Evolutionary conservation across 1,140 invertebrate genomes (phyloP), one percentile per base, ranked within the genome.

Genomic region (Drosophila busckii): DNA sequence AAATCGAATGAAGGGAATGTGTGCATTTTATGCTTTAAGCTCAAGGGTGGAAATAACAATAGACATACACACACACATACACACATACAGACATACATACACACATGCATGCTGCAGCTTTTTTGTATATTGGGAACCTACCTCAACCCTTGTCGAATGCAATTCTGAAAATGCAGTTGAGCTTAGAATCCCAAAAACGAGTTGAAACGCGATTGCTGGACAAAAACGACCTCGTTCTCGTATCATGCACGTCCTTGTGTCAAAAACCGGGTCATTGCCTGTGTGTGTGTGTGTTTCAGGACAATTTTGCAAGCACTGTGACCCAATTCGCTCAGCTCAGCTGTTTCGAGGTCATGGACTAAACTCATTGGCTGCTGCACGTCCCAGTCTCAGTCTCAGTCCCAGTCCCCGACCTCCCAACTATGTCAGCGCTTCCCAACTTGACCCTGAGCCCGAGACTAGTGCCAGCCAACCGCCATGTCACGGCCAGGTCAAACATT

Each of bases 91-190:
- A 48, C 4, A 37, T 20, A 22, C n/a, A 20, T 4, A 37, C 13
- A 37, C 7, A 9, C 3, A 22, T 3, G n/a, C 13, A 2, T 25
- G 35, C 22, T 66, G 61, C 50, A 49, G 25, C 37, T 38, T 13
- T 9, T 20, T 26, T 26, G 7, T 53, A 6, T 8, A 29, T 23
- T 23, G 15, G 19, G 68, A 78, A 80, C 73, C 73, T 80, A 82
- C 73, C 73, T 80, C 73, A 80, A 80, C 42, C 53, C 53, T 59
- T 28, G 42, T 35, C 38, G 10, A 9, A 12, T 29, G 10, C 15
- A 29, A 29, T 9, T 29, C n/a, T 16, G 2, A 26, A 23, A 26
- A 2, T 41, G 38, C 38, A 7, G 34, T 12, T n/a, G 8, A 16
- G 4, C 23, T n/a, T n/a, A n/a, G n/a, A n/a, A n/a, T n/a, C n/a